Percentiles rank a stretch among this genome's conserved stretches.
Evolutionary conservation across 2,113 vertebrate genomes (phyloP).

Genomic region (Chaetorhynchus papuensis): DNA sequence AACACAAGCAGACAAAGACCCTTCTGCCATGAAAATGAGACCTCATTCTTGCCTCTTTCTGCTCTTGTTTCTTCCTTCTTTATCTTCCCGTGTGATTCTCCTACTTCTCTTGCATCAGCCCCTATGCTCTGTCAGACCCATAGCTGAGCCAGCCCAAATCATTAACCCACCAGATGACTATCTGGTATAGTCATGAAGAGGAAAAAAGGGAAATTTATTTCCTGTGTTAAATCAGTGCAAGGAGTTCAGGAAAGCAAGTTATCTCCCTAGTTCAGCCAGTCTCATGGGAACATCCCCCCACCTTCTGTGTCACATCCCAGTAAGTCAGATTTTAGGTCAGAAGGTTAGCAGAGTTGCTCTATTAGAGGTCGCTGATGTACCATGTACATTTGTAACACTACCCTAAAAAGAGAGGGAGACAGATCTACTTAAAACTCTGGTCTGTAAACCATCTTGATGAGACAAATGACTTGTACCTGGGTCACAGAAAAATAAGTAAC

Average conservation of each 20-base stretch:
- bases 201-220: neutral
- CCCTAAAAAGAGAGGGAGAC: neutral
- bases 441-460: neutral
- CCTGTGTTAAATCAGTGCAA: neutral
- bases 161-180: neutral
- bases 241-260: neutral
- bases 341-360: neutral
- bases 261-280: neutral
- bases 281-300: neutral
- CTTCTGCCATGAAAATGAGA: neutral
- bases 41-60: neutral
- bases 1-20: neutral
- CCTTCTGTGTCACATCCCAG: rapidly evolving
- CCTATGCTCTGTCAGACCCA: neutral
- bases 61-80: neutral
- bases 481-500: neutral
- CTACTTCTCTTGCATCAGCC: neutral
- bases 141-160: neutral
- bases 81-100: neutral
- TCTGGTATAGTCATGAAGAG: neutral
- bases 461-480: neutral
- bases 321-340: neutral
- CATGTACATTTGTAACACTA: neutral
- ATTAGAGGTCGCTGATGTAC: neutral
- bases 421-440: neutral